phyloP scores from a whole-genome alignment of 2,113 vertebrate genomes.

The Mungos mungo region DNA sequence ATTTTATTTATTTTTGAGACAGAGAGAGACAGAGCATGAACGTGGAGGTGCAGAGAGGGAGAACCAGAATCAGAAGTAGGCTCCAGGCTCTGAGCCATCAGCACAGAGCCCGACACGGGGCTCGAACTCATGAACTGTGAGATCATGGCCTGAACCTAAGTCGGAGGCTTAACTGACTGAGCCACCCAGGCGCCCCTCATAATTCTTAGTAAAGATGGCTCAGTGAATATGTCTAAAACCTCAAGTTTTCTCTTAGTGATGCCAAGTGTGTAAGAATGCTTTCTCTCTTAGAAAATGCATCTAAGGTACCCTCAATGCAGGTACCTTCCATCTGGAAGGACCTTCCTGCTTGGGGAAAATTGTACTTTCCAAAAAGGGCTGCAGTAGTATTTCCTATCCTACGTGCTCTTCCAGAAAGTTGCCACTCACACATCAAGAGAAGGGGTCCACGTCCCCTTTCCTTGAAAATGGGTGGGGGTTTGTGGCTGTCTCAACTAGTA shows the following conservation, averaged over 20 bases:
- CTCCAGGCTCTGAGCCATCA: too few species aligned
- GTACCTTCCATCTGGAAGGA: background rate
- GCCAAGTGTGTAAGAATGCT: background rate
- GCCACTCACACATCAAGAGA: too few species aligned
- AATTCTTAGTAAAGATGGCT: background rate
- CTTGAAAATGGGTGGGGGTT: background rate
- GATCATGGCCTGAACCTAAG: too few species aligned
- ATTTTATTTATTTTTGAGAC: too few species aligned
- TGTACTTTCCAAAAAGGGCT: background rate
- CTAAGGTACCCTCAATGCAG: background rate
- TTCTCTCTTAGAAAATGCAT: background rate
- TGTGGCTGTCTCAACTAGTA: background rate
- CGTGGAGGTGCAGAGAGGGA: too few species aligned
- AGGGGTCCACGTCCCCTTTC: background rate
- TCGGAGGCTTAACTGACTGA: too few species aligned
- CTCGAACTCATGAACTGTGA: too few species aligned
- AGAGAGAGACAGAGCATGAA: too few species aligned
- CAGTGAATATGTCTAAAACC: background rate
- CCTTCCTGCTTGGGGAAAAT: background rate
- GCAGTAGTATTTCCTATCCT: background rate
- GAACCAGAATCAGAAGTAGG: too few species aligned
- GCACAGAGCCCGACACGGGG: too few species aligned
- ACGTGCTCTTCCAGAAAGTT: background rate
- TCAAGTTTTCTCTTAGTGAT: background rate
- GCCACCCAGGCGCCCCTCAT: too few species aligned